These are phyloP conservation scores for Sebastes nivosus DNA, from an alignment of 2,797 vertebrate genomes.

Conservation along the genomic window DNA sequence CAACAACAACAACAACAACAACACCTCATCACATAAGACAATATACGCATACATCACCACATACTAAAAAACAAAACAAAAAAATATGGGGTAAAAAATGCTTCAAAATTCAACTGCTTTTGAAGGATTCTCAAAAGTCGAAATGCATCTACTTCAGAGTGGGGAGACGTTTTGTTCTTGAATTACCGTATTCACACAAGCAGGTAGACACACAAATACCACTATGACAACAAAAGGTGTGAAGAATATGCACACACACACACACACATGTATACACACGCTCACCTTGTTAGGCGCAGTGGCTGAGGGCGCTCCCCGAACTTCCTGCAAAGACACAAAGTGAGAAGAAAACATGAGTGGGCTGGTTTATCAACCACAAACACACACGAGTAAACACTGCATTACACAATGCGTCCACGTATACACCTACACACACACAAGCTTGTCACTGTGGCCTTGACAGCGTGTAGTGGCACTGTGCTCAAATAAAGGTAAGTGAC, in stretches of 20 bases:
- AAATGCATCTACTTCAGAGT: background rate
- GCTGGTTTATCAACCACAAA: conserved; percentile 59
- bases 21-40: too few relatives aligned
- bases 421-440: conserved; percentile 34
- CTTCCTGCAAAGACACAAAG: conserved; percentile 88
- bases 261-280: background rate
- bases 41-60: too few relatives aligned
- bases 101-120: background rate
- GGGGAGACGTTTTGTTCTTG: background rate
- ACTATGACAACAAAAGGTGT: background rate
- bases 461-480: conserved; percentile 13
- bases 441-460: conserved; percentile 53
- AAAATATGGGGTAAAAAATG: too few relatives aligned
- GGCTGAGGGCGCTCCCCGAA: conserved; percentile 99
- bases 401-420: conserved; percentile 4
- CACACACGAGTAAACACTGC: conserved; percentile 57
- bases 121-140: background rate
- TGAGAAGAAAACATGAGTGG: conserved; percentile 66
- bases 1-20: too few relatives aligned
- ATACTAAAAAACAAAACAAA: too few relatives aligned
- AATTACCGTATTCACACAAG: background rate
- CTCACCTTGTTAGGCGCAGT: conserved; percentile 97
- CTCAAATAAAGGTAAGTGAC: conserved; percentile 39
- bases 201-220: background rate
- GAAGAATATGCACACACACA: background rate